These are phyloP conservation scores for Cataglyphis rosenhaueri DNA, from an alignment of 2,888 invertebrate genomes.

Conservation along the genomic window DNA sequence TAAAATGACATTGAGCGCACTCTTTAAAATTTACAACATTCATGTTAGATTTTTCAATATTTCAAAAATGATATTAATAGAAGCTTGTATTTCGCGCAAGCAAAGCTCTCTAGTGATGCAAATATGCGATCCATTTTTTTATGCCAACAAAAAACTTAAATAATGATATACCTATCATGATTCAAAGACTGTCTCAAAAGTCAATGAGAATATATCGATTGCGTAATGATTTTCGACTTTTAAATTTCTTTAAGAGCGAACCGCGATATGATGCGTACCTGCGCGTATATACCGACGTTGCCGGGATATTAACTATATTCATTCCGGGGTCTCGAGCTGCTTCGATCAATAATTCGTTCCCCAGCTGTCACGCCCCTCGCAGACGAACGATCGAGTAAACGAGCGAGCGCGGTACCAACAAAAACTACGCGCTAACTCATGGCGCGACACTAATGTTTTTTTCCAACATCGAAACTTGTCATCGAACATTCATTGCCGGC, in stretches of 20 bases:
- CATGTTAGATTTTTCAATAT: not conserved
- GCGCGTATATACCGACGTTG: conserved; percentile 57
- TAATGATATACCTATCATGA: not conserved
- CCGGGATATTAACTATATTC: conserved; percentile 69
- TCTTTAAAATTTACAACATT: not conserved
- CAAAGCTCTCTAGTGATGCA: not conserved
- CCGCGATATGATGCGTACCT: conserved; percentile 43
- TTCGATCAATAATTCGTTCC: conserved; percentile 81
- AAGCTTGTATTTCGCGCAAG: not conserved
- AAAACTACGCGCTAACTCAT: not conserved
- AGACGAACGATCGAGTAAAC: conserved; percentile 16
- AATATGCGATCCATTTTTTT: not conserved
- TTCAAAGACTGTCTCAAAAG: no score
- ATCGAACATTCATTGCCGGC: not conserved
- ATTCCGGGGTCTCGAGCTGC: conserved; percentile 66
- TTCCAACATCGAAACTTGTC: not conserved
- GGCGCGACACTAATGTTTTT: not conserved
- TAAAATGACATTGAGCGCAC: not conserved
- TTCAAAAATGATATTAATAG: not conserved
- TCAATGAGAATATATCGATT: not conserved
- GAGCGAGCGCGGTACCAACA: conserved; percentile 2
- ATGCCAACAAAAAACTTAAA: not conserved
- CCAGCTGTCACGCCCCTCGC: conserved; percentile 73
- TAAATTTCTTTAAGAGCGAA: conserved; percentile 10
- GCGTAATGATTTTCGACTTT: not conserved